Evolutionary conservation across 1,140 invertebrate species (phyloP), one percentile per base, ranked within the genome.

Genomic region (Metaphire vulgaris): DNA sequence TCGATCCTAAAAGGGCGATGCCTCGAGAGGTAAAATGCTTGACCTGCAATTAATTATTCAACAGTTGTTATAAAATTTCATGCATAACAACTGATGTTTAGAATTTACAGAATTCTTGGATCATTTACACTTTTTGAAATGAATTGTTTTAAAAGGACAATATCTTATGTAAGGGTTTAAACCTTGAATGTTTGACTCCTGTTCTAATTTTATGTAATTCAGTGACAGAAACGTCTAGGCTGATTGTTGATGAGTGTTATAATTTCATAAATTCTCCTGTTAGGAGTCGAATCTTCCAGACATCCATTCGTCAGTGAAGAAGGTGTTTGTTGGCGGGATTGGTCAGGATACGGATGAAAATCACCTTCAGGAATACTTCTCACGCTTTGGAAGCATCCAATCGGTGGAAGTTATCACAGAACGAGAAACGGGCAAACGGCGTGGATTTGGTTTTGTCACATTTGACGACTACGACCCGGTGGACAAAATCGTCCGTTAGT

Each of bases 381-480:
- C 65, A 69, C 94, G 90, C 68, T 97, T 69, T 86, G 95, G 95
- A 0, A 90, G 89, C 64, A 93, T 97, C 77, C 88, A 91, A 21
- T 92, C 92, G 56, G 91, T 94, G n/a, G 93, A 92, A 80, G 91
- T 98, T 79, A 93, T 97, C 21, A 93, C 91, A 0, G 94, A 97
- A 31, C 87, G 87, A 78, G 92, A 92, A 74, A 95, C 93, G 6
- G 93, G 93, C 28, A 95, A 95, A 83, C 95, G 94, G 78, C 88
- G 94, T 72, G 95, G 95, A 21, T 98, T 97, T 86, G 95, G 92
- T 15, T 98, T 98, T 85, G 92, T 98, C 29, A 95, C 96, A 85
- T 98, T 96, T 85, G 94, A 97, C 85, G 95, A 98, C 84, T 97
- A 96, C 86, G 95, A 97, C 88, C 91, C 94, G 21, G 95, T 98